Evolutionary conservation across 2,797 vertebrate species (phyloP).

Genomic region (Oreortyx pictus): DNA sequence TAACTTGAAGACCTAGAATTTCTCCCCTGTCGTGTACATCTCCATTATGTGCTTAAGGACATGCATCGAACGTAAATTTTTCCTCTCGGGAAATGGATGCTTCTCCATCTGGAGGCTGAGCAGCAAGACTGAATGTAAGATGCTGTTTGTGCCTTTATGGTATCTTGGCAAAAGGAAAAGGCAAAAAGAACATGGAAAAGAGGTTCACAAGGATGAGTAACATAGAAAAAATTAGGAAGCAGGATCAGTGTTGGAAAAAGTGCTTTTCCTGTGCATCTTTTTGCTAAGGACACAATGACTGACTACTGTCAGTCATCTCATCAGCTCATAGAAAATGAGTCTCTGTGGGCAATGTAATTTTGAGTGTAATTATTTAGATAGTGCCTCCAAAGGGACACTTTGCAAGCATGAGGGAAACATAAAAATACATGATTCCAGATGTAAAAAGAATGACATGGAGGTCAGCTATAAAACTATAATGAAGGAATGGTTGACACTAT

Average conservation of each 20-base stretch:
- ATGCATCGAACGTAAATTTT: background rate
- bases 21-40: background rate
- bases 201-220: background rate
- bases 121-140: background rate
- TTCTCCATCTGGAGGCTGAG: background rate
- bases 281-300: background rate
- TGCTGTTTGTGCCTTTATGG: background rate
- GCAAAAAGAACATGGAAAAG: background rate
- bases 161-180: background rate
- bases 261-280: background rate
- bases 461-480: background rate
- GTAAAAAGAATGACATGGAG: background rate
- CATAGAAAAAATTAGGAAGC: background rate
- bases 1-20: background rate
- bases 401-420: background rate
- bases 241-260: background rate
- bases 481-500: background rate
- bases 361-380: conserved; percentile 5
- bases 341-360: background rate
- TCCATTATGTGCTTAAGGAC: background rate
- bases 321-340: background rate
- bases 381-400: background rate
- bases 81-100: background rate
- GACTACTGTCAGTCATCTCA: background rate
- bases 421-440: background rate